phyloP scores from a whole-genome alignment of 2,888 invertebrate genomes.

The Acanthacorydalis orientalis region DNA sequence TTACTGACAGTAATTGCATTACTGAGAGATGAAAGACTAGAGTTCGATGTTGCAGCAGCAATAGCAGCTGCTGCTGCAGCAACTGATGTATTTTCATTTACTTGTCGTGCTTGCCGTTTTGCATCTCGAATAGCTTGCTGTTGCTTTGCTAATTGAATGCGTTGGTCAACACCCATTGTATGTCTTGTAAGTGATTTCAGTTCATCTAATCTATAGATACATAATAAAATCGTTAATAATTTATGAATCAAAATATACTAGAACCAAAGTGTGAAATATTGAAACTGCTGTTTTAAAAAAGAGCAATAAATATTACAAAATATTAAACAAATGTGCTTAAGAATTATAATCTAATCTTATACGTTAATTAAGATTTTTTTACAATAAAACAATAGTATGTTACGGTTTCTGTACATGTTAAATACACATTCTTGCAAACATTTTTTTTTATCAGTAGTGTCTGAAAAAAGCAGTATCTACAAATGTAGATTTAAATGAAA shows the following conservation, averaged over 20 bases:
- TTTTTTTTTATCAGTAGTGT: background rate
- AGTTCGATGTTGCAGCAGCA: slow-evolving; percentile 3
- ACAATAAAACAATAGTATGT: background rate
- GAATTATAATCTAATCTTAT: too few relatives aligned
- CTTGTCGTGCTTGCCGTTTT: slow-evolving; percentile 40
- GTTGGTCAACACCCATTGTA: slow-evolving; percentile 52
- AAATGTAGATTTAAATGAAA: slow-evolving; percentile 14
- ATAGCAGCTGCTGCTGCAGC: slow-evolving; percentile 3
- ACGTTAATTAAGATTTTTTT: too few relatives aligned
- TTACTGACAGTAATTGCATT: slow-evolving; percentile 2
- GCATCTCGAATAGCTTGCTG: slow-evolving; percentile 62
- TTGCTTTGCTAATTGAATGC: slow-evolving; percentile 54
- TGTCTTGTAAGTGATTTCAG: slow-evolving; percentile 44
- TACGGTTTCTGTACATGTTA: background rate
- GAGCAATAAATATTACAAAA: too few relatives aligned
- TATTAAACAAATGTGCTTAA: too few relatives aligned
- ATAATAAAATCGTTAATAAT: background rate
- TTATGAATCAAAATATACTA: background rate
- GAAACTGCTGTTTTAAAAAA: too few relatives aligned
- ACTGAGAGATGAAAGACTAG: background rate
- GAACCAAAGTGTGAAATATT: too few relatives aligned
- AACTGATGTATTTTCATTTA: slow-evolving; percentile 14
- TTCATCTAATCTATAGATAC: slow-evolving; percentile 39
- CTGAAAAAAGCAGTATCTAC: background rate
- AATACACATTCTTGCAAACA: background rate